phyloP scores from a whole-genome alignment of 2,797 vertebrate genomes.

The Syngnathus rostellatus region DNA sequence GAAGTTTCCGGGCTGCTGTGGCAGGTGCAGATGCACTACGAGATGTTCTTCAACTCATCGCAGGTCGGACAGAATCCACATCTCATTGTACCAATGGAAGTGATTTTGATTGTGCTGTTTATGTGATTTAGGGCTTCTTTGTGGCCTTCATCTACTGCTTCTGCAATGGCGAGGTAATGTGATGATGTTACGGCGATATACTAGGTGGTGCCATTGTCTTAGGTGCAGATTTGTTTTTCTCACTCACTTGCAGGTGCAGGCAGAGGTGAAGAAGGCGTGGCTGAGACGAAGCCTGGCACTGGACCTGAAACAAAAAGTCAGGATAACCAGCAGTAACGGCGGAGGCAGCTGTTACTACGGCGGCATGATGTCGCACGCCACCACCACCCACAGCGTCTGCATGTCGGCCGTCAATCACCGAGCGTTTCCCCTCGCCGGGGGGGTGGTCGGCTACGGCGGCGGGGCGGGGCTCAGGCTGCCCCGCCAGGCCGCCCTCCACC shows the following conservation, averaged over 20 bases:
- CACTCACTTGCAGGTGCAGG: conserved; percentile 66
- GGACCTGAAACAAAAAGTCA: conserved; percentile 75
- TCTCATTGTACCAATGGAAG: not conserved
- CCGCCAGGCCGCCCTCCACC: conserved; percentile 31
- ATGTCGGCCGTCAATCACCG: conserved; percentile 57
- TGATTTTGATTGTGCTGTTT: not conserved
- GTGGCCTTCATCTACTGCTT: conserved; percentile 83
- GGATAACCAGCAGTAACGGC: conserved; percentile 69
- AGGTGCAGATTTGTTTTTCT: not conserved
- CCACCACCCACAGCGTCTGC: conserved; percentile 73
- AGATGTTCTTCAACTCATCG: conserved; percentile 83
- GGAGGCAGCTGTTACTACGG: conserved; percentile 76
- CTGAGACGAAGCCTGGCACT: conserved; percentile 65
- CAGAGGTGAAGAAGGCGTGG: conserved; percentile 78
- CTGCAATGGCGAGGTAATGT: conserved; percentile 79
- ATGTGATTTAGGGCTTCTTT: conserved; percentile 70
- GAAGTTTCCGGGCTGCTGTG: conserved; percentile 73
- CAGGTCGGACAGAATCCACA: conserved; percentile 58
- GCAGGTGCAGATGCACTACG: conserved; percentile 85
- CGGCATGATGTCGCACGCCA: conserved; percentile 71
- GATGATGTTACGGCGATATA: not conserved
- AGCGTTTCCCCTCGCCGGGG: conserved; percentile 36
- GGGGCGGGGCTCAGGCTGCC: conserved; percentile 25
- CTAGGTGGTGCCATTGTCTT: not conserved
- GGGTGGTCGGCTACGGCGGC: conserved; percentile 8